Percentiles rank a stretch among this genome's conserved stretches.
phyloP scores from a whole-genome alignment of 2,888 invertebrate species.

The Euphydryas editha region DNA sequence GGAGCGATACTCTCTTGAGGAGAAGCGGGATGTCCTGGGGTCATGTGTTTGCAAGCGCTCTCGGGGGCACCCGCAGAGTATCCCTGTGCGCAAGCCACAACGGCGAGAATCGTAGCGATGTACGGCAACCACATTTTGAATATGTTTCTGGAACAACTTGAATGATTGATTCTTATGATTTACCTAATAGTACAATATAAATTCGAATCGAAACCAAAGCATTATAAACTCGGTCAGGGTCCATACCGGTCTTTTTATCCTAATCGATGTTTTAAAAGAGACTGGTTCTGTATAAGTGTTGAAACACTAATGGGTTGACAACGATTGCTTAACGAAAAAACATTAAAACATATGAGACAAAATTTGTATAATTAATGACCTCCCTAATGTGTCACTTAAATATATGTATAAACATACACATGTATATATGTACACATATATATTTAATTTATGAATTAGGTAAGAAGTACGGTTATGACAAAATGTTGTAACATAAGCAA shows the following conservation, averaged over 20 bases:
- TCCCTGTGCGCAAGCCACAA: slow-evolving; percentile 64
- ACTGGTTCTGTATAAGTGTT: slow-evolving; percentile 66
- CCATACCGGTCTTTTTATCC: slow-evolving; percentile 66
- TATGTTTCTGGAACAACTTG: background rate
- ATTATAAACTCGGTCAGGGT: slow-evolving; percentile 62
- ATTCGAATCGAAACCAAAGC: slow-evolving; percentile 13
- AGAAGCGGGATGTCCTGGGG: slow-evolving; percentile 86
- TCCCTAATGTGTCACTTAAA: slow-evolving; percentile 18
- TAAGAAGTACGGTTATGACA: too few species aligned
- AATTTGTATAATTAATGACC: slow-evolving; percentile 22
- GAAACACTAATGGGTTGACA: slow-evolving; percentile 50
- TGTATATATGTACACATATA: too few species aligned
- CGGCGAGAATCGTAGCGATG: slow-evolving; percentile 54
- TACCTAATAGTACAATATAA: background rate
- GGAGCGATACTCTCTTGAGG: slow-evolving; percentile 83
- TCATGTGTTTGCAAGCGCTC: slow-evolving; percentile 86
- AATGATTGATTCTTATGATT: background rate
- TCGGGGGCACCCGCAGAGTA: slow-evolving; percentile 87
- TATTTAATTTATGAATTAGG: too few species aligned
- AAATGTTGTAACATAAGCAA: too few species aligned
- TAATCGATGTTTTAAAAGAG: slow-evolving; percentile 53
- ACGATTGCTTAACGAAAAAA: slow-evolving; percentile 57
- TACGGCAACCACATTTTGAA: slow-evolving; percentile 60
- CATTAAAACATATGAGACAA: slow-evolving; percentile 41
- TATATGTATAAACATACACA: too few species aligned